phyloP scores from a whole-genome alignment of 2,797 vertebrate genomes.

The Furcifer pardalis region DNA sequence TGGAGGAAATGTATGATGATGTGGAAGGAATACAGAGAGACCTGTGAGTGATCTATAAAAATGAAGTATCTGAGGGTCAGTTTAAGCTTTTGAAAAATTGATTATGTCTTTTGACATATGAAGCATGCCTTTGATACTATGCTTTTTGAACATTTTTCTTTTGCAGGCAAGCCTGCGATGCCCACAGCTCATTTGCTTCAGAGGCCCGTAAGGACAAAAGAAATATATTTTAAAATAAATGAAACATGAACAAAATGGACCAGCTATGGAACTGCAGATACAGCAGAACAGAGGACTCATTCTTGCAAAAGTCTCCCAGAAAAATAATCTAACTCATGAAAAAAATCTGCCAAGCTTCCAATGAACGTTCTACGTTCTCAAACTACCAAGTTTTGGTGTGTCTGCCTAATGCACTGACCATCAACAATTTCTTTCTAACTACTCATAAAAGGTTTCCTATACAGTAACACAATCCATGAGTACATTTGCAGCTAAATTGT shows the following conservation, averaged over 20 bases:
- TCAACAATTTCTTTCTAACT: not conserved
- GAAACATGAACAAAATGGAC: not conserved
- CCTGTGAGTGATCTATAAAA: conserved; percentile 55
- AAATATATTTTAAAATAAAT: not conserved
- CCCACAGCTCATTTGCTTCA: conserved; percentile 49
- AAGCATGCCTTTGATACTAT: not conserved
- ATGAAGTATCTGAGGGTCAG: not conserved
- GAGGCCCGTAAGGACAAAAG: conserved; percentile 66
- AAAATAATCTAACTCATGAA: not conserved
- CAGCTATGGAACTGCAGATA: not conserved
- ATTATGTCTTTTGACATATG: not conserved
- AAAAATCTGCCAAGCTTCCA: not conserved
- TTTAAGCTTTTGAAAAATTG: not conserved
- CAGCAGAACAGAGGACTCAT: not conserved
- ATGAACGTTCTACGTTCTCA: not conserved
- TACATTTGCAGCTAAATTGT: too few species aligned
- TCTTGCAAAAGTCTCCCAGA: too few species aligned
- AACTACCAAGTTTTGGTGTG: not conserved
- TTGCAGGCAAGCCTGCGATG: conserved; percentile 49
- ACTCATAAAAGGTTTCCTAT: not conserved
- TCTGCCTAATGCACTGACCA: not conserved
- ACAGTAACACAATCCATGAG: not conserved
- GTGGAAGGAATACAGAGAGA: conserved; percentile 45
- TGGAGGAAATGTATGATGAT: conserved; percentile 69
- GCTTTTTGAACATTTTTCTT: conserved; percentile 50